phyloP scores from a whole-genome alignment of 2,113 vertebrate genomes.

The Lycaon pictus region DNA sequence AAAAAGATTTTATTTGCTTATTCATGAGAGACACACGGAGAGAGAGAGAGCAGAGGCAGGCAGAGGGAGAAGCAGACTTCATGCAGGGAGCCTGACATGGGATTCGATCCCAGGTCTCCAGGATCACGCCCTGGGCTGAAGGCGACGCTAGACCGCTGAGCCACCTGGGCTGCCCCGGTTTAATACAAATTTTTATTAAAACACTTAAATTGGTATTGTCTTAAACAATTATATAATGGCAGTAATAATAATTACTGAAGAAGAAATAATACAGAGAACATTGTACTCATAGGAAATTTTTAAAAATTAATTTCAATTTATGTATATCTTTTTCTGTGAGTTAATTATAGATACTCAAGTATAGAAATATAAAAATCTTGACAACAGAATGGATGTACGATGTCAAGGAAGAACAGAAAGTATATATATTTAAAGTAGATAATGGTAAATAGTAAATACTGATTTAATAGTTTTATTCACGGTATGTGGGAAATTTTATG shows the following conservation, averaged over 20 bases:
- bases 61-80: too few relatives aligned
- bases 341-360: constrained; percentile 19
- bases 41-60: too few relatives aligned
- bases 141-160: too few relatives aligned
- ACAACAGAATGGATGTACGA: not conserved
- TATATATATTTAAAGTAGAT: not conserved
- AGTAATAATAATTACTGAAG: not conserved
- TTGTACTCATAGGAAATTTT: not conserved
- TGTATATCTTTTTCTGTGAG: not conserved
- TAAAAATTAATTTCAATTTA: constrained; percentile 16
- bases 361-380: not conserved
- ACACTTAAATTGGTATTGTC: not conserved
- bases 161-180: too few relatives aligned
- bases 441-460: not conserved
- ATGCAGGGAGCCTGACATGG: too few relatives aligned
- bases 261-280: not conserved
- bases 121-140: too few relatives aligned
- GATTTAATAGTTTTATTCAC: not conserved
- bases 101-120: too few relatives aligned
- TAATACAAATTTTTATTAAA: not conserved
- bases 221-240: not conserved
- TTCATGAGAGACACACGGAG: too few relatives aligned
- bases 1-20: too few relatives aligned
- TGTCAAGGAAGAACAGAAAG: not conserved
- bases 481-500: not conserved